Evolutionary conservation across 2,888 invertebrate genomes (phyloP), one percentile per base, ranked within the genome.

Genomic region (Petrolisthes cinctipes): DNA sequence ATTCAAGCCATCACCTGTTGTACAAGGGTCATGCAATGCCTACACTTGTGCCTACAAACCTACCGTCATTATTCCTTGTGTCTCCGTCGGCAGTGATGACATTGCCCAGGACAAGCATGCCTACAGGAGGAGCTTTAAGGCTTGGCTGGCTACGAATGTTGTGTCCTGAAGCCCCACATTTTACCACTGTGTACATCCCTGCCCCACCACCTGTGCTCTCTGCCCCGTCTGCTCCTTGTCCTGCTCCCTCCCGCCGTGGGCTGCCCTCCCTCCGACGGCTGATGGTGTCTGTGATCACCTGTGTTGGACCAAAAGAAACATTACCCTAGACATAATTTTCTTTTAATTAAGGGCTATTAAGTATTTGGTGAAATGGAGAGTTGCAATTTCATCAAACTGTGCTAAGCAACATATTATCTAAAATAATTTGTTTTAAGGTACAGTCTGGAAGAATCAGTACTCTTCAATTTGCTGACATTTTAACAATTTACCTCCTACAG

Each of bases 111-210:
- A 95, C 95, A 53, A 96, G 93, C 94, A 95, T 95, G 56, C 96
- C 96, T 66, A 96, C 95, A 14, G 95, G 95, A 4, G 95, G 94
- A 4, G 96, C 95, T 92, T 95, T 95, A 82, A 96, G 93, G 91
- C 94, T 95, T 5, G 96, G 95, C 89, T 94, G 93, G 90, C 95
- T 94, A 80, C 96, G 93, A 79, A 96, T 95, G 92, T 96, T 96
- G 92, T 96, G 96, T 0, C 96, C 96, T 37, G 95, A 95, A 61
- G 95, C 95, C 0, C 96, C 96, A 92, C 96, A 96, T 92, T 95
- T 95, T 6, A 96, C 94, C 20, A 96, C 95, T 90, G 95, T 94
- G 92, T 95, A 95, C 37, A 94, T 93, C 37, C 87, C 88, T 61
- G 85, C 85, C 54, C 88, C 88, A 9, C 88, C 88, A 61, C 73